Conservation (phyloP, 2,888 invertebrate genomes). For the Charanyca ferruginea region DNA sequence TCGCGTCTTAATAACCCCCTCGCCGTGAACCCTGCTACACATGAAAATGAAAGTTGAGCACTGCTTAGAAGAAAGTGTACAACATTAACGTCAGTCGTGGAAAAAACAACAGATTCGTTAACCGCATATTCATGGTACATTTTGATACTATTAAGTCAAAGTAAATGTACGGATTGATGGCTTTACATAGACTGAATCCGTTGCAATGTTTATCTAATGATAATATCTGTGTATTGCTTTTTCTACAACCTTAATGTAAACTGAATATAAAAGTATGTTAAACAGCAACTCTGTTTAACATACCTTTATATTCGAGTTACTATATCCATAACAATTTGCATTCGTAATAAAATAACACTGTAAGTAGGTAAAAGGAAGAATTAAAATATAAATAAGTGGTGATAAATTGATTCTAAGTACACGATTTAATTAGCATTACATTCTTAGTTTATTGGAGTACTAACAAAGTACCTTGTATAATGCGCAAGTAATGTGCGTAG, state of each 20-base stretch:
- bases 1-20: constrained; percentile 65
- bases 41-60: constrained; percentile 81
- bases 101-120: constrained; percentile 70
- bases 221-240: constrained; percentile 5
- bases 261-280: no score
- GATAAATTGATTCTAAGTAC: constrained; percentile 46
- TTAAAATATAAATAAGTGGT: constrained; percentile 30
- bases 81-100: constrained; percentile 57
- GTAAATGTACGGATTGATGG: neutral
- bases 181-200: constrained; percentile 15
- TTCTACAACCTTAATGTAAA: constrained; percentile 7
- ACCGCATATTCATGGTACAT: constrained; percentile 70
- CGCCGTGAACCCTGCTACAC: constrained; percentile 67
- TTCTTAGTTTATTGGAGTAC: constrained; percentile 34
- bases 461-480: constrained; percentile 25
- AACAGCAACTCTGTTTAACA: constrained; percentile 11
- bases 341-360: constrained; percentile 26
- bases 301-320: constrained; percentile 22
- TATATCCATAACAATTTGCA: constrained; percentile 38
- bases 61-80: constrained; percentile 70
- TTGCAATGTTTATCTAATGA: constrained; percentile 18
- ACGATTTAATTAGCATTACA: constrained; percentile 37
- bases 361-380: constrained; percentile 25
- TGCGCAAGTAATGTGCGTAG: constrained; percentile 27
- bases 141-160: constrained; percentile 16